Percentiles rank a stretch among this genome's conserved stretches.
These are phyloP conservation scores for Heliconius himera DNA, from an alignment of 1,140 invertebrate species.

Conservation along the genomic window DNA sequence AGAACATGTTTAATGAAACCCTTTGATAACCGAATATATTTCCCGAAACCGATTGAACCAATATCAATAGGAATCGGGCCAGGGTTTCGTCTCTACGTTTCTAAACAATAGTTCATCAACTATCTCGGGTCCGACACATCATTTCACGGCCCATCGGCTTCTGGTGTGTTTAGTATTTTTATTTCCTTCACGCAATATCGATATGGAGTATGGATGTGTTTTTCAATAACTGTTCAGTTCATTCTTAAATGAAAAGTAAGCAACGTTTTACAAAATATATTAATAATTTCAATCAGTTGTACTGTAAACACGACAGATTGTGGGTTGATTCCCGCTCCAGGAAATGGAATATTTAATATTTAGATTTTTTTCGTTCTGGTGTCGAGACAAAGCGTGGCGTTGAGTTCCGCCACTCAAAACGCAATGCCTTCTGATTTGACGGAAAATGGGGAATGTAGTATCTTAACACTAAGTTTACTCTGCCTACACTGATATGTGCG, in stretches of 20 bases:
- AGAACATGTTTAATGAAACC: slow-evolving; percentile 46
- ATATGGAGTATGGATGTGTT: background rate
- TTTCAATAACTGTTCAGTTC: background rate
- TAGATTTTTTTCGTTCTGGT: no score
- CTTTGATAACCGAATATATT: slow-evolving; percentile 42
- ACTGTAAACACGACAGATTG: no score
- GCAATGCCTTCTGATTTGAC: no score
- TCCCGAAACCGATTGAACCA: slow-evolving; percentile 41
- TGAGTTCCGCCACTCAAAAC: no score
- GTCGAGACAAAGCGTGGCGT: no score
- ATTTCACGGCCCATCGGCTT: slow-evolving; percentile 70
- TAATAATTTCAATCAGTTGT: no score
- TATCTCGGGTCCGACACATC: slow-evolving; percentile 57
- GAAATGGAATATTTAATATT: no score
- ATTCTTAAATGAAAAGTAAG: background rate
- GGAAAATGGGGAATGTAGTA: background rate
- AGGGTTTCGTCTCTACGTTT: slow-evolving; percentile 44
- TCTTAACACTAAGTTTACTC: no score
- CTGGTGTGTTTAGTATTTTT: slow-evolving; percentile 69
- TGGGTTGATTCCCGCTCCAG: no score
- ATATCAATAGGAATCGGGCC: slow-evolving; percentile 42
- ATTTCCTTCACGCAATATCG: slow-evolving; percentile 61
- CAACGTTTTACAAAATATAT: background rate
- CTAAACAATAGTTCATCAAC: slow-evolving; percentile 75
- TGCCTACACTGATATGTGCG: no score